These are phyloP conservation scores for Seriola aureovittata DNA, from an alignment of 2,113 vertebrate species.

Conservation along the genomic window DNA sequence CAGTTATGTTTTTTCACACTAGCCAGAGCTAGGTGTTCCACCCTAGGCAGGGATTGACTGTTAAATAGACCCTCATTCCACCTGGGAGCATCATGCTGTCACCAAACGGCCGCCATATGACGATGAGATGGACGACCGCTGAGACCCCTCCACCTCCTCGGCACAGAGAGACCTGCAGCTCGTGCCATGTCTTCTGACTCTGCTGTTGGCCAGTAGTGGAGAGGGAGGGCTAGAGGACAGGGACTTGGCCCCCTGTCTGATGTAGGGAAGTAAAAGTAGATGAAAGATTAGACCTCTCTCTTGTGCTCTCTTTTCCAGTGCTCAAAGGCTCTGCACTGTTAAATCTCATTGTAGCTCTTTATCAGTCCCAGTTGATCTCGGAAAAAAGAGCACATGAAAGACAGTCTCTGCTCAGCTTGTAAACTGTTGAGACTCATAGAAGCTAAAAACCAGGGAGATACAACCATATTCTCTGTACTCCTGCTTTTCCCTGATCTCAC, in stretches of 20 bases:
- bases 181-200: slow-evolving; percentile 42
- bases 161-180: slow-evolving; percentile 37
- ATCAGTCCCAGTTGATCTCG: background rate
- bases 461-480: slow-evolving; percentile 24
- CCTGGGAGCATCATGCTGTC: slow-evolving; percentile 33
- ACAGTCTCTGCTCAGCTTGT: slow-evolving; percentile 15
- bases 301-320: slow-evolving; percentile 53
- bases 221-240: slow-evolving; percentile 42
- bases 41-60: slow-evolving; percentile 38
- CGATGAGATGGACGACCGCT: slow-evolving; percentile 44
- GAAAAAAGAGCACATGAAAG: slow-evolving; percentile 60
- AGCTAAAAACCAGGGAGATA: slow-evolving; percentile 36
- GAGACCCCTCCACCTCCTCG: slow-evolving; percentile 8
- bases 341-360: background rate
- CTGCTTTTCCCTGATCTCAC: slow-evolving; percentile 25
- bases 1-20: slow-evolving; percentile 45
- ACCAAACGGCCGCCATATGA: slow-evolving; percentile 10
- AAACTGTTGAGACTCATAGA: slow-evolving; percentile 22
- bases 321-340: background rate
- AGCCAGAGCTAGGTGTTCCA: slow-evolving; percentile 48
- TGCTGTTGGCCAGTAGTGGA: slow-evolving; percentile 40
- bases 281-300: slow-evolving; percentile 40
- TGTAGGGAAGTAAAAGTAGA: slow-evolving; percentile 44
- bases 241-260: slow-evolving; percentile 9
- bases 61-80: slow-evolving; percentile 41